Evolutionary conservation across 64 coral and sea anemone genomes (phyloP), one percentile per base, ranked within the genome.

Genomic region (Montipora foliosa): DNA sequence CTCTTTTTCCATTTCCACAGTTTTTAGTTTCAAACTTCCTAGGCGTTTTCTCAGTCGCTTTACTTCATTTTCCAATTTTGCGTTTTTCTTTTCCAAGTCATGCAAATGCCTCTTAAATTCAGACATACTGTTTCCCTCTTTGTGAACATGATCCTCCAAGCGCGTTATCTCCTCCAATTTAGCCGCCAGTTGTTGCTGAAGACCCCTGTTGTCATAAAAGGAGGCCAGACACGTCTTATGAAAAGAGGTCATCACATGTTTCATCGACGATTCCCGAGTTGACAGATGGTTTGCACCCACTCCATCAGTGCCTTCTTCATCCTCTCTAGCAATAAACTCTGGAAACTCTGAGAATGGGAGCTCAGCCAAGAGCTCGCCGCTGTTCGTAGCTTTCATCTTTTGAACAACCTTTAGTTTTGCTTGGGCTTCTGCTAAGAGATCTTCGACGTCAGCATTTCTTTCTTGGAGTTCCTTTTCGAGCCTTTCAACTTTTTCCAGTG

Each of bases 361-460:
- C 60, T 98, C 93, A 14, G 75, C 89, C 20, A 95, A 95, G 3
- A 62, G 44, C 58, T 95, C 93, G 11, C 89, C 84, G 9, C 74
- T 81, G 25, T 92, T 68, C 8, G 93, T 67, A 12, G 84, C 93
- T 47, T 89, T 94, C 84, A 98, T 89, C 59, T 92, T 98, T 59
- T 76, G 87, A 21, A 98, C 86, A 80, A 98, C 90, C 4, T 98
- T 98, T 84, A 98, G 74, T 44, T 98, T 98, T 1, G 96, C 96
- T 49, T 95, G 96, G 8, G 93, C 93, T 84, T 98, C 96, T 0
- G 96, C 96, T 11, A 92, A 84, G 14, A 93, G 74, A 62, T 98
- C 93, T 21, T 94, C 96, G 44, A 81, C 92, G 5, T 94, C 89
- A n/a, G 74, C 76, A 5, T 69, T 93, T 53, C 78, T 87, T 17